Percentiles rank a stretch among this genome's conserved stretches.
Conservation (phyloP, 2,888 invertebrate genomes). For the Epinotia bilunana region DNA sequence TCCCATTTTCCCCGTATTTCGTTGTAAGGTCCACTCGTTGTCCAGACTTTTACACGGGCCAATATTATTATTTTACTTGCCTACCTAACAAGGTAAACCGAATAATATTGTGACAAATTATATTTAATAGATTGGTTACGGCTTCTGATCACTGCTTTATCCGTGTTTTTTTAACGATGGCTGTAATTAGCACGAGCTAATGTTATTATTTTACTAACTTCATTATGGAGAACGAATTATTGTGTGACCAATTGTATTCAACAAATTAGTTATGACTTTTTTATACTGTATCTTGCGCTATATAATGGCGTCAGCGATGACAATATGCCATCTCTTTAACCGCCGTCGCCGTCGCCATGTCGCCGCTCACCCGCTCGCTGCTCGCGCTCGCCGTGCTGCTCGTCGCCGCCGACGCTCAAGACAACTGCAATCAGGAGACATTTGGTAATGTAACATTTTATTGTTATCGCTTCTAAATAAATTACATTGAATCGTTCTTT, state of each 20-base stretch:
- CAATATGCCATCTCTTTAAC: background rate
- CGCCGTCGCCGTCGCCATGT: constrained; percentile 1
- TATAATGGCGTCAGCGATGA: background rate
- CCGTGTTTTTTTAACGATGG: background rate
- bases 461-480: too few species aligned
- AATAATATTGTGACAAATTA: too few species aligned
- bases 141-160: background rate
- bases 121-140: background rate
- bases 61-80: too few species aligned
- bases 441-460: background rate
- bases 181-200: background rate
- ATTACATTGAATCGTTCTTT: too few species aligned
- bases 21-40: too few species aligned
- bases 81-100: too few species aligned
- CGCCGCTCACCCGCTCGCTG: background rate
- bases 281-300: background rate
- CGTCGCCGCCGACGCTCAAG: background rate
- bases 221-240: background rate
- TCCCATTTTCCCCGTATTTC: too few species aligned
- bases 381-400: background rate
- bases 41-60: too few species aligned
- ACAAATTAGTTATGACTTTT: background rate
- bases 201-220: background rate
- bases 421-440: background rate
- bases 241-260: background rate